These are phyloP conservation scores for Sturmia bella DNA, from an alignment of 2,888 invertebrate genomes.

Conservation along the genomic window DNA sequence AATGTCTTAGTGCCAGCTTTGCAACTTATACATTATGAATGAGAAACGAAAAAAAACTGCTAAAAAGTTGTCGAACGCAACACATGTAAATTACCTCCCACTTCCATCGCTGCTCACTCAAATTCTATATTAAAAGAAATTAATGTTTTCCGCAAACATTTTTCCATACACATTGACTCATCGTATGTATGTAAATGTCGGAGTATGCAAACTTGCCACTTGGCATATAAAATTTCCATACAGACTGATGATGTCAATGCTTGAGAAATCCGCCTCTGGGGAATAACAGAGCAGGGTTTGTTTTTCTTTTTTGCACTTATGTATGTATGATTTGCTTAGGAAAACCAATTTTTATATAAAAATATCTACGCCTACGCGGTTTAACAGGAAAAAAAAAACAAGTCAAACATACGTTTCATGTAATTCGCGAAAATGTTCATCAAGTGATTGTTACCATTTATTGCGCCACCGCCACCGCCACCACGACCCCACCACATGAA, in stretches of 20 bases:
- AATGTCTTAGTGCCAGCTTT: constrained; percentile 10
- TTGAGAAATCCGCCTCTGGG: constrained; percentile 61
- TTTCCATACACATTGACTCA: constrained; percentile 27
- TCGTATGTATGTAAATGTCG: background rate
- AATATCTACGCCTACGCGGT: constrained; percentile 71
- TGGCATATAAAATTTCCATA: constrained; percentile 47
- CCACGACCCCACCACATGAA: background rate
- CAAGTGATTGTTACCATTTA: constrained; percentile 55
- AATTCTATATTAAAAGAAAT: constrained; percentile 44
- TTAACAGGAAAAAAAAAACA: constrained; percentile 53
- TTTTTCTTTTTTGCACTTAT: background rate
- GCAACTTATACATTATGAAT: constrained; percentile 34
- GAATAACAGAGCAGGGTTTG: constrained; percentile 37
- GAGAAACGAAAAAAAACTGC: background rate
- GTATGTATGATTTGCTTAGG: constrained; percentile 30
- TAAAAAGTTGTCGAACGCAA: constrained; percentile 34
- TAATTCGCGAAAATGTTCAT: constrained; percentile 71
- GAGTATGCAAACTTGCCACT: background rate
- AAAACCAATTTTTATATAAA: constrained; percentile 48
- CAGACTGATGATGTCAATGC: constrained; percentile 69
- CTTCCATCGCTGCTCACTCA: too few species aligned
- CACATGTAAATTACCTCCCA: constrained; percentile 46
- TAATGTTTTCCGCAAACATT: constrained; percentile 58
- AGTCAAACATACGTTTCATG: constrained; percentile 68
- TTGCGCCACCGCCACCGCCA: background rate